Evolutionary conservation across 2,888 invertebrate species (phyloP).

Genomic region (Drosophila putrida): DNA sequence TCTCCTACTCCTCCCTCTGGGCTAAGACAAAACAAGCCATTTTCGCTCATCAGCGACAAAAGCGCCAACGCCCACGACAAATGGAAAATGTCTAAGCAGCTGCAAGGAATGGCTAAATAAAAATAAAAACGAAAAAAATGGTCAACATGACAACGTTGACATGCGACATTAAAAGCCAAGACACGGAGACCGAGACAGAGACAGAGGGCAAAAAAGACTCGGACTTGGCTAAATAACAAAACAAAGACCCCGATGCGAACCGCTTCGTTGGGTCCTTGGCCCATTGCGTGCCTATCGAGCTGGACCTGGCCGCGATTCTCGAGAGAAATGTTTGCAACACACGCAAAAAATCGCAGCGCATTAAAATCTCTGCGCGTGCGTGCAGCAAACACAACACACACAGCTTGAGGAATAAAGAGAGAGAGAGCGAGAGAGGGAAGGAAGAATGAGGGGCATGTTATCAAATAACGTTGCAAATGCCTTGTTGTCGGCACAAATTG

Average conservation of each 20-base stretch:
- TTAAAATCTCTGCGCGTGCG: conserved; percentile 75
- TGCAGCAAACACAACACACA: conserved; percentile 42
- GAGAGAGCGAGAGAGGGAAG: background rate
- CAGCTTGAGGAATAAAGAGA: background rate
- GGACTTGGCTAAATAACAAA: background rate
- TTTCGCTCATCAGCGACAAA: conserved; percentile 69
- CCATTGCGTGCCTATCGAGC: conserved; percentile 56
- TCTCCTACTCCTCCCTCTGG: background rate
- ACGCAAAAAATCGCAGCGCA: conserved; percentile 79
- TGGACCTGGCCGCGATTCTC: conserved; percentile 38
- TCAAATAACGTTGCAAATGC: conserved; percentile 69
- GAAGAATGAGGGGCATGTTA: conserved; percentile 57
- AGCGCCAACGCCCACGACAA: conserved; percentile 46
- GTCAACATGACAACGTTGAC: conserved; percentile 77
- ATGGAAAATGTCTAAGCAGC: conserved; percentile 14
- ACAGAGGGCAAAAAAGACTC: background rate
- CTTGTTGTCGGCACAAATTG: conserved; percentile 57
- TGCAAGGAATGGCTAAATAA: conserved; percentile 20
- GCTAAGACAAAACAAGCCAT: conserved; percentile 53
- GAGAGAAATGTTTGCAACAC: conserved; percentile 68
- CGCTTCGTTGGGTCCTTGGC: conserved; percentile 32
- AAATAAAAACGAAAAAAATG: conserved; percentile 58
- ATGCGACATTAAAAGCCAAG: conserved; percentile 77
- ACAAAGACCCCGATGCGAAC: conserved; percentile 7
- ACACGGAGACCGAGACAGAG: conserved; percentile 23